Percentiles rank a stretch among this genome's conserved stretches.
Conservation (phyloP, 2,888 invertebrate genomes). For the Esperia sulphurella region DNA sequence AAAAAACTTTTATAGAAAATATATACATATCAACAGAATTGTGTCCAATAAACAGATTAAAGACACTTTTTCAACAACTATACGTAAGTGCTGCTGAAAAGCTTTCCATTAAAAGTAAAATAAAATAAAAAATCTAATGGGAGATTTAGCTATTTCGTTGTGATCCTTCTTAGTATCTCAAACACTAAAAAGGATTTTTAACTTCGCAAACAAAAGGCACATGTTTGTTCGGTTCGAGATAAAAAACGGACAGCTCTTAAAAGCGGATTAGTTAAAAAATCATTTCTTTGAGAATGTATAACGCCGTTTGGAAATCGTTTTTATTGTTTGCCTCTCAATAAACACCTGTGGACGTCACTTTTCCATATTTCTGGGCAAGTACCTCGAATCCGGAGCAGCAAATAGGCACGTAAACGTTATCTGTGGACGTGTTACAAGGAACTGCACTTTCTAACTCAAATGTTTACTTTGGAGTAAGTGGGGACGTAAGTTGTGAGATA, state of each 20-base stretch:
- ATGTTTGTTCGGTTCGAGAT: constrained; percentile 8
- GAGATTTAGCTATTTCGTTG: not conserved
- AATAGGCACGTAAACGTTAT: constrained; percentile 60
- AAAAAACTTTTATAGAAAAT: too few species aligned
- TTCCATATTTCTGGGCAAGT: constrained; percentile 41
- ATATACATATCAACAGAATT: too few species aligned
- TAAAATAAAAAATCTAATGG: too few species aligned
- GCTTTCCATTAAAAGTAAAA: not conserved
- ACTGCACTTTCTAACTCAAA: constrained; percentile 77
- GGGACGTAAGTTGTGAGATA: constrained; percentile 66
- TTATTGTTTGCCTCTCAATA: constrained; percentile 48
- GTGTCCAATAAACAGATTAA: too few species aligned
- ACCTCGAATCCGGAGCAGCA: constrained; percentile 57
- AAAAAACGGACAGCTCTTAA: constrained; percentile 14
- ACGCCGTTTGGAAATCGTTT: constrained; percentile 11
- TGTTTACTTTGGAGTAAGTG: constrained; percentile 69
- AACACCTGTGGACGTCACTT: constrained; percentile 28
- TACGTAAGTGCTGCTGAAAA: too few species aligned
- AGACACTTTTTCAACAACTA: too few species aligned
- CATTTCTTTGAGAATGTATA: constrained; percentile 10
- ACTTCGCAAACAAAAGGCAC: constrained; percentile 5
- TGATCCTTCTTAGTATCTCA: not conserved
- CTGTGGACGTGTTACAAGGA: constrained; percentile 69
- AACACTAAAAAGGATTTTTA: constrained; percentile 1
- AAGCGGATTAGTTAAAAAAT: constrained; percentile 17